Base-by-base conservation (phyloP, 2,888 invertebrate genomes). In the Diadegma fenestrale region DNA sequence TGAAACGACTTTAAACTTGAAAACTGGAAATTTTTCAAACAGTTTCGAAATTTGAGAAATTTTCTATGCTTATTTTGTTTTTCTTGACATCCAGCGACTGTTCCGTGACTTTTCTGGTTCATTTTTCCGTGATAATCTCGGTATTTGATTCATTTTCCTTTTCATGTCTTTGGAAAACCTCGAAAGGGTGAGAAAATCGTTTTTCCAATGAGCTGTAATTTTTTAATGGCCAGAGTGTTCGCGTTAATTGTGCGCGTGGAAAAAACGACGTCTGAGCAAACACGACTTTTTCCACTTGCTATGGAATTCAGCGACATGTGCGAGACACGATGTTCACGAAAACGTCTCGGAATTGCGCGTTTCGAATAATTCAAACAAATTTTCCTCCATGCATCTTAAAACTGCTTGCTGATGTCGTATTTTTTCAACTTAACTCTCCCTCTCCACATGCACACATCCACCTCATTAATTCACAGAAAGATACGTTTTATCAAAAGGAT, bases 261-360 rank as follows among this genome's bases (percentile, higher is more conserved):
- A 37, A 30, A 7, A 22, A 45, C 43, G 33, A 2, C 7, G 76
- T 71, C 82, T 76, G 76, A 66, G 72, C n/a, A 7, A 7, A 78
- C 22, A 22, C 2, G 30, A 12, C 45, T n/a, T 54, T 82, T 78
- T 77, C 64, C 30, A 78, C 54, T 77, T 22, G 22, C 37, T 5
- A 14, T 48, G 4, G 26, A 51, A 12, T 43, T 43, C 22, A 5
- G 14, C 7, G 7, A 43, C 1, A 14, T 10, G 33, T 41, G 41
- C 33, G 14, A 10, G n/a, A 54, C n/a, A n/a, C 19, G 26, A 19
- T 51, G 19, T n/a, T 41, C 1, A 41, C 17, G 19, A 64, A 17
- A 66, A 19, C 10, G n/a, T 66, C 12, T 10, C 12, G 41, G 43
- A 0, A 19, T 64, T 12, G 22, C n/a, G 22, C 12, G 2, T 41